phyloP scores from a whole-genome alignment of 2,888 invertebrate species.

The Meteorus cinctellus region DNA sequence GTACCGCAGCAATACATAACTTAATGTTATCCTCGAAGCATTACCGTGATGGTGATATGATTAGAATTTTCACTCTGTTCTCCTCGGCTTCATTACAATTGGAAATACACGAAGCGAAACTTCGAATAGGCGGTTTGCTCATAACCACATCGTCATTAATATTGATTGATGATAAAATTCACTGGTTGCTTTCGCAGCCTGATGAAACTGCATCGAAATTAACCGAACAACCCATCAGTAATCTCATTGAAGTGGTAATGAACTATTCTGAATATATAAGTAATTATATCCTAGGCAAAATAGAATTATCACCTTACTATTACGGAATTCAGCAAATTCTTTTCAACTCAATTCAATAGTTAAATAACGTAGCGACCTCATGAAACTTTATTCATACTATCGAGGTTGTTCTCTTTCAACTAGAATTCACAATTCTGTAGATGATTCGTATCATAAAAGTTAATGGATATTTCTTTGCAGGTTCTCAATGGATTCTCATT shows the following conservation, averaged over 20 bases:
- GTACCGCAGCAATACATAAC: conserved; percentile 60
- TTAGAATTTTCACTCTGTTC: conserved; percentile 72
- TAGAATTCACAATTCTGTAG: neutral
- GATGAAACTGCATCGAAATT: conserved; percentile 64
- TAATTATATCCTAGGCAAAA: conserved; percentile 16
- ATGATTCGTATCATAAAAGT: neutral
- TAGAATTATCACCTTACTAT: neutral
- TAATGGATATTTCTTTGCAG: conserved; percentile 55
- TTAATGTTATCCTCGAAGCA: conserved; percentile 61
- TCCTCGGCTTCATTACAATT: conserved; percentile 70
- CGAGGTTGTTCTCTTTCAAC: too few species aligned
- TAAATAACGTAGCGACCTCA: too few species aligned
- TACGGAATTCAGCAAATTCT: too few species aligned
- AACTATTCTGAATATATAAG: neutral
- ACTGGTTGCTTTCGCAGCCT: conserved; percentile 73
- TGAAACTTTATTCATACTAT: too few species aligned
- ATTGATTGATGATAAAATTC: conserved; percentile 72
- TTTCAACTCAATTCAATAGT: too few species aligned
- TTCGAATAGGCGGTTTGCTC: conserved; percentile 63
- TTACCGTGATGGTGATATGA: conserved; percentile 66
- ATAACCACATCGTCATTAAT: conserved; percentile 71
- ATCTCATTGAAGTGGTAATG: conserved; percentile 75
- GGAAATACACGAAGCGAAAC: conserved; percentile 59
- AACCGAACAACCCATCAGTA: conserved; percentile 75
- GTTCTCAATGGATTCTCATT: conserved; percentile 63